A percentile compares a stretch with the other conserved stretches of the same genome.
These are phyloP conservation scores for Anaspis maculata DNA, from an alignment of 2,888 invertebrate genomes.

Conservation along the genomic window DNA sequence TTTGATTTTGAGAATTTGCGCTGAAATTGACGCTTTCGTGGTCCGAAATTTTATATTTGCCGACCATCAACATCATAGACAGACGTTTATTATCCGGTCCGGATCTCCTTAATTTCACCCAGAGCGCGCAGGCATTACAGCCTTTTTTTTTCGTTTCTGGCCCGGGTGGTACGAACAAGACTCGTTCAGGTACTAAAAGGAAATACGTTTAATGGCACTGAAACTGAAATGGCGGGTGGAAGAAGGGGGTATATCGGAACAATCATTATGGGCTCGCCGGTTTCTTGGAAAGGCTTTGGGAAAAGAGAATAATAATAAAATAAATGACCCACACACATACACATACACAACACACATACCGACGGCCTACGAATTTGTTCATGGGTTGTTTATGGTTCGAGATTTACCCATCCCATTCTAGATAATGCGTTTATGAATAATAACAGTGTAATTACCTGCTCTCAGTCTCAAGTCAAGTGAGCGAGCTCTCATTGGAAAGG, in stretches of 20 bases:
- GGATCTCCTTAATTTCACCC: slow-evolving; percentile 9
- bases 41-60: slow-evolving; percentile 10
- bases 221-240: too few species aligned
- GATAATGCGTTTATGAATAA: slow-evolving; percentile 16
- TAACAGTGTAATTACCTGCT: slow-evolving; percentile 15
- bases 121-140: slow-evolving; percentile 2
- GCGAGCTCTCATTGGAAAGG: slow-evolving; percentile 16
- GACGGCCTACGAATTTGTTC: too few species aligned
- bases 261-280: slow-evolving; percentile 5
- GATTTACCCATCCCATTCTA: slow-evolving; percentile 1
- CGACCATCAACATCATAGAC: slow-evolving; percentile 1
- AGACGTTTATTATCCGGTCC: slow-evolving; percentile 9
- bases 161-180: too few species aligned
- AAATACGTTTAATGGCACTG: slow-evolving; percentile 8
- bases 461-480: too few species aligned
- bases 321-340: slow-evolving; percentile 10
- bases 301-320: too few species aligned
- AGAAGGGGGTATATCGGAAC: slow-evolving; percentile 9
- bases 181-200: slow-evolving; percentile 7
- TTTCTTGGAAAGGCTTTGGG: slow-evolving; percentile 11
- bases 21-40: slow-evolving; percentile 9
- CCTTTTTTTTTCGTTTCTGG: slow-evolving; percentile 1
- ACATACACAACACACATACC: too few species aligned
- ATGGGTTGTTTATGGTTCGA: not conserved
- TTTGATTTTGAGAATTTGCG: slow-evolving; percentile 14